Base-by-base conservation (phyloP, 2,888 invertebrate genomes). In the Linyphia triangularis region DNA sequence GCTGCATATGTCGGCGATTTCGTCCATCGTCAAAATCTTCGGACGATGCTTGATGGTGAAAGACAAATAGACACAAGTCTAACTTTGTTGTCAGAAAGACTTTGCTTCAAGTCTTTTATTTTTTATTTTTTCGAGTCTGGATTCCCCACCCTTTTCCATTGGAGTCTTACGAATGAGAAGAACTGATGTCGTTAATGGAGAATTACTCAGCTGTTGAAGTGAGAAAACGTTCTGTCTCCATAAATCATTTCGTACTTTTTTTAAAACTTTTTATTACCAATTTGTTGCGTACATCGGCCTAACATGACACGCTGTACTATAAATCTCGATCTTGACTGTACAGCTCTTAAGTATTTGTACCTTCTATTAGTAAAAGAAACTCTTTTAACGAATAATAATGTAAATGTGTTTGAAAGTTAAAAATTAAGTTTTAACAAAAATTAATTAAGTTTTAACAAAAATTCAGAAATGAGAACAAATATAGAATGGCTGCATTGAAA, bases 31-130 rank as follows among this genome's bases (percentile, higher is more conserved):
- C 59, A 63, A 77, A 37, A 63, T 33, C 63, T 24, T n/a, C 63
- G 37, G 61, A 59, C 33, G 77, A 61, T 22, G 16, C 67, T 40
- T 24, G n/a, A n/a, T n/a, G 4, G n/a, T 10, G 61, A 40, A 77
- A 77, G 63, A 59, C 63, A 77, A 77, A 63, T 63, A 61, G 63
- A 77, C 61, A 77, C 26, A 37, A 40, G 61, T 77, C 24, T 26
- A 37, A 16, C 77, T 16, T 13, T 63, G 61, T 63, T 26, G 16
- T 33, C 26, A n/a, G 61, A 40, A 77, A 77, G n/a, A 16, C 28
- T 1, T n/a, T 26, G 16, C 9, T 57, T 33, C 26, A 37, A 57
- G 28, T 28, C 26, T 57, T 19, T 13, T 26, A 28, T 26, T 72
- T 13, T 70, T 70, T 70, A 43, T 70, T 16, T 51, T 51, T n/a